Evolutionary conservation across 2,797 vertebrate species (phyloP), one percentile per base, ranked within the genome.

Genomic region (Macrochelys suwanniensis): DNA sequence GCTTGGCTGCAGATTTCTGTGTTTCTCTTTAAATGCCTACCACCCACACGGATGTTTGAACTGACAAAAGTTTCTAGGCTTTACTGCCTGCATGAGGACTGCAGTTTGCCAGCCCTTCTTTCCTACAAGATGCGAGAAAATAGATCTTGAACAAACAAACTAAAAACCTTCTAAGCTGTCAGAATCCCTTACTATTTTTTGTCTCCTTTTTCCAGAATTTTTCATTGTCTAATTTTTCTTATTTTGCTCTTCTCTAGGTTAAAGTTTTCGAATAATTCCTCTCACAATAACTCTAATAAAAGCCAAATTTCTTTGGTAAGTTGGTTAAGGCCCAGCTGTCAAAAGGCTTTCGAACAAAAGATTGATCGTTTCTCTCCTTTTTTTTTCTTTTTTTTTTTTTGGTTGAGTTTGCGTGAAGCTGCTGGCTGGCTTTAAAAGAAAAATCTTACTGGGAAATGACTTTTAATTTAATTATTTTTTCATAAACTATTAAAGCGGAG

Each of bases 341-440:
- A 99, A 74, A 98, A 97, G 98, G 94, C 98, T 98, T 98, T 98
- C 97, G 98, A 97, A 97, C 91, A 94, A 98, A 99, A 99, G 99
- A 99, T 99, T 99, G 99, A 99, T 99, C 96, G 98, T 98, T 98
- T 94, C 97, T 98, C 97, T 95, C 95, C 89, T 91, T 93, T 65
- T 50, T 33, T 56, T 76, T 37, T 59, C 65, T 85, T 1, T 91
- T 93, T 65, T 50, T 33, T 56, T 76, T 37, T 59, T 71, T 85
- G n/a, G n/a, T n/a, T n/a, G 1, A 19, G 77, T 81, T 51, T 95
- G 76, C 79, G 97, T 91, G 97, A 98, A 97, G 94, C 97, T 2
- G 8, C 37, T 77, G 49, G 26, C 97, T 98, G 49, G 26, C 97
- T 98, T 96, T 59, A 89, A 88, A 97, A 91, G 65, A 47, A 74